Conservation (phyloP, 2,888 invertebrate genomes). For the Euzophera pinguis region DNA sequence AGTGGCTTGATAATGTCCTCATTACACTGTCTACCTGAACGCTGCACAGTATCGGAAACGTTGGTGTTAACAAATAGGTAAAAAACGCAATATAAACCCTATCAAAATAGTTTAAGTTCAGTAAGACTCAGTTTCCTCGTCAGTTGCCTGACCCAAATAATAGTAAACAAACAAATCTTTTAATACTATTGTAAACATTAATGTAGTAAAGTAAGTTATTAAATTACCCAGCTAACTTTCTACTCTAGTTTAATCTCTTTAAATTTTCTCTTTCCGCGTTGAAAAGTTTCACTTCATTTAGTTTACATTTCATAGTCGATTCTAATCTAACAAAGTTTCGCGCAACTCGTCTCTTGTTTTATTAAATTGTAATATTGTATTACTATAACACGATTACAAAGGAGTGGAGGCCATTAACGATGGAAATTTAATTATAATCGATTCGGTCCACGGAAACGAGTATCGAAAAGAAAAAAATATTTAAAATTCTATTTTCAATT, state of each 20-base stretch:
- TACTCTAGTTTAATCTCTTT: background rate
- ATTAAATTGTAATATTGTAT: background rate
- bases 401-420: background rate
- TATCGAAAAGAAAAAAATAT: slow-evolving; percentile 7
- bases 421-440: slow-evolving; percentile 8
- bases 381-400: background rate
- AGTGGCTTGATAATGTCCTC: too few species aligned
- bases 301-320: background rate
- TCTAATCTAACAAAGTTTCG: background rate
- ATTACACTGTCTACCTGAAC: too few species aligned
- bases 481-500: slow-evolving; percentile 12
- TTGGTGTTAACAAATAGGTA: too few species aligned
- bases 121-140: too few species aligned
- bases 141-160: too few species aligned
- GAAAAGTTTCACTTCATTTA: background rate
- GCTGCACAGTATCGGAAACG: too few species aligned
- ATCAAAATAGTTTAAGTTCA: too few species aligned
- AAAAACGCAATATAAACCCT: too few species aligned
- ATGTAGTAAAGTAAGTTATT: too few species aligned
- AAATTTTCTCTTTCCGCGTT: background rate
- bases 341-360: background rate
- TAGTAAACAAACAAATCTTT: too few species aligned
- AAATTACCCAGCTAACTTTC: background rate
- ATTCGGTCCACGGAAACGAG: background rate
- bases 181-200: too few species aligned